Base-by-base conservation (phyloP, 2,113 vertebrate genomes). In the Chitala chitala region DNA sequence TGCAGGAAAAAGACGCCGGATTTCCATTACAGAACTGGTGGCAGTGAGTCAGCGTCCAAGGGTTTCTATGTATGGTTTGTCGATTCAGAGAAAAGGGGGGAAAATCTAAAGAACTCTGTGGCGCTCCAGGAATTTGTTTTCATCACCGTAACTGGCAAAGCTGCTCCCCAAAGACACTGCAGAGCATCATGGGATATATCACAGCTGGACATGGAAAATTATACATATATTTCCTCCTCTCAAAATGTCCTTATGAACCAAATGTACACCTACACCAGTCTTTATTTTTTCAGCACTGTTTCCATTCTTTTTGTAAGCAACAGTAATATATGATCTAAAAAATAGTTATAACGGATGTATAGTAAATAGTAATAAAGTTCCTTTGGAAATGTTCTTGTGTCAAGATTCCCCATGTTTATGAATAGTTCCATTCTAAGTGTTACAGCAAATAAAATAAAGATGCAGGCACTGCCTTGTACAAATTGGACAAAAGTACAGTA, bases 21-120 rank as follows among this genome's bases (percentile, higher is more conserved):
- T 68, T 68, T 46, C 40, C 22, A 26, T 46, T 68, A 26, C 64
- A 46, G n/a, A 63, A 46, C 44, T 36, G 24, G n/a, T 29, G 12
- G 42, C 12, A 13, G 64, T 68, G 64, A 68, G 40, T 68, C 42
- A 29, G 64, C 46, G 46, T 46, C 64, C 40, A 68, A 29, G 26
- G 64, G 46, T 29, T 44, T 68, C 22, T 12, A 13, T 36, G 24
- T 46, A 13, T 24, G 38, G n/a, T 68, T 24, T 29, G 9, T 15
- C 29, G 38, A 12, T 46, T 46, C 40, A 68, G 46, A 46, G 40
- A 46, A 29, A 68, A 46, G 15, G 17, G 46, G 10, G 64, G 64
- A 68, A 68, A 46, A 48, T 12, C 42, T 68, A 24, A 46, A 68
- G 22, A 46, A 44, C 24, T 65, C 63, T 29, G 12, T 15, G 48